phyloP scores from a whole-genome alignment of 1,140 invertebrate species.

The Pseudomyrmex pallidus region DNA sequence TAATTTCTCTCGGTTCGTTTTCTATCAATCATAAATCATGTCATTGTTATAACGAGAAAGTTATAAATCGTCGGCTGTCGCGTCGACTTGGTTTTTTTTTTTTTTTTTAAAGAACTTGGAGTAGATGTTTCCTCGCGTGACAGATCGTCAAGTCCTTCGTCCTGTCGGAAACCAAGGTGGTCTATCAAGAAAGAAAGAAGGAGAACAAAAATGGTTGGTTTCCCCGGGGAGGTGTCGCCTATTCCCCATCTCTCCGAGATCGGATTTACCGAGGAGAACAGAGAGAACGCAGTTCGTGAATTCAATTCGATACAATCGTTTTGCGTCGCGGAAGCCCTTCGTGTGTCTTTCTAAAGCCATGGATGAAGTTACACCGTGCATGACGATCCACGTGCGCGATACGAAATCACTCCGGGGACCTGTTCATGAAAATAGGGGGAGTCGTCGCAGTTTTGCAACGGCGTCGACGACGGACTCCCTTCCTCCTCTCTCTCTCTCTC shows the following conservation, averaged over 20 bases:
- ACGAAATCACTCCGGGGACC: constrained; percentile 45
- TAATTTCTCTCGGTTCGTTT: neutral
- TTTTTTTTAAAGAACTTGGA: constrained; percentile 7
- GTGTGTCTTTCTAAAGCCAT: neutral
- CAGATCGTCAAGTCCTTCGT: constrained; percentile 34
- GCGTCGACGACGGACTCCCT: neutral
- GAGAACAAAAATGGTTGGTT: too few species aligned
- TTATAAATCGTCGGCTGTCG: too few species aligned
- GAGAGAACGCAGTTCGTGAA: constrained; percentile 33
- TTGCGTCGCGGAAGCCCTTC: constrained; percentile 65
- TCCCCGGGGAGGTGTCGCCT: neutral
- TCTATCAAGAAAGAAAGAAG: neutral
- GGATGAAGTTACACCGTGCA: constrained; percentile 25
- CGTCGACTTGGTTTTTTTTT: too few species aligned
- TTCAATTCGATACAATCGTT: constrained; percentile 77
- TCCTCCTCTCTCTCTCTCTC: neutral
- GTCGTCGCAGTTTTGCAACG: neutral
- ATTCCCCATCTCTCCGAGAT: neutral
- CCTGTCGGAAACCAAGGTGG: neutral
- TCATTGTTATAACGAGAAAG: neutral
- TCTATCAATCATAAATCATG: constrained; percentile 62
- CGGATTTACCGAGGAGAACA: constrained; percentile 17
- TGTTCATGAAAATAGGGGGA: constrained; percentile 62
- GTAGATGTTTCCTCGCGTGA: constrained; percentile 18
- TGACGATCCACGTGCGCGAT: constrained; percentile 38